Base-by-base conservation (phyloP, 2,888 invertebrate genomes). In the Heteromyza rotundicornis region DNA sequence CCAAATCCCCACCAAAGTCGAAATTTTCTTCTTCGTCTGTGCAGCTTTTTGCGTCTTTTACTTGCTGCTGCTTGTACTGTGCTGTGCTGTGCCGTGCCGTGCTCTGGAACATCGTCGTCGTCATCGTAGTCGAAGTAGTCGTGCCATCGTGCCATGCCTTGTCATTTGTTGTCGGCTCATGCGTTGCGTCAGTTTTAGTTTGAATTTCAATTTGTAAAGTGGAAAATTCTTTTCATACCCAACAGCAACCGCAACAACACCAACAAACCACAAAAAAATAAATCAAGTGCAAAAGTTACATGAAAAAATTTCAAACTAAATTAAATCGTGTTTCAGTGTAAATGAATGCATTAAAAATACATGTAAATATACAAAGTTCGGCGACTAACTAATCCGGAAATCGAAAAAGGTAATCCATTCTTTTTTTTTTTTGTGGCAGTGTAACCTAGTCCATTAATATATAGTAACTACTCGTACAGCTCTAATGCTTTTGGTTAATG, bases 181-280 rank as follows among this genome's bases (percentile, higher is more conserved):
- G 52, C 23, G n/a, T 58, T 62, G 61, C 57, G 56, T 61, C 62
- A 58, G 62, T 54, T 58, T 62, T 32, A 44, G 58, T 62, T 62
- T 49, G 54, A 58, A 54, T 40, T 62, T 62, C 58, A 22, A 24
- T 40, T 55, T 40, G 54, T 35, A 36, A 47, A 56, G 56, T 56
- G 44, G 47, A 44, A 52, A 52, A 52, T 52, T 10, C 24, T 52
- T 22, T 20, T 40, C n/a, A n/a, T 7, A n/a, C n/a, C n/a, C n/a
- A n/a, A n/a, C n/a, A n/a, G n/a, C n/a, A n/a, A n/a, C n/a, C n/a
- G n/a, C n/a, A n/a, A n/a, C n/a, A n/a, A n/a, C n/a, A n/a, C n/a
- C n/a, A n/a, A n/a, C n/a, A n/a, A n/a, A n/a, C n/a, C n/a, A n/a
- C n/a, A n/a, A n/a, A n/a, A n/a, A n/a, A n/a, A n/a, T n/a, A n/a